phyloP scores from a whole-genome alignment of 2,113 vertebrate genomes.

The Circaetus cinerascens region DNA sequence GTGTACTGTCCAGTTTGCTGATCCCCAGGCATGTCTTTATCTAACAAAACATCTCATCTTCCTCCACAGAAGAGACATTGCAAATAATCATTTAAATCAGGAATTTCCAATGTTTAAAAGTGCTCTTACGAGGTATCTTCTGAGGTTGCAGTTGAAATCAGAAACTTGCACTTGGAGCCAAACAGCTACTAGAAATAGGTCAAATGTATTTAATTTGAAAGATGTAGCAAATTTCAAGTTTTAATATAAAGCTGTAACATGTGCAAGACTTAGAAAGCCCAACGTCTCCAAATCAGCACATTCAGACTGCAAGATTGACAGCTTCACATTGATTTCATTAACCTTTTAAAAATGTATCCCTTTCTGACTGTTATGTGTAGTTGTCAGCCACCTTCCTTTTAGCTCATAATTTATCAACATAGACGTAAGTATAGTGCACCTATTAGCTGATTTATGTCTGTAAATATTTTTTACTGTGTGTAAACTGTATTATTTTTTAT shows the following conservation, averaged over 20 bases:
- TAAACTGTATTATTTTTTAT: slow-evolving; percentile 33
- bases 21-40: not conserved
- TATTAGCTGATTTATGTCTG: not conserved
- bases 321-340: not conserved
- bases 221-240: not conserved
- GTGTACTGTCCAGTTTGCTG: not conserved
- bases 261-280: not conserved
- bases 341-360: not conserved
- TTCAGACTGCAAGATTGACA: not conserved
- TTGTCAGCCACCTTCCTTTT: not conserved
- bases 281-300: not conserved
- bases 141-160: not conserved
- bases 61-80: not conserved
- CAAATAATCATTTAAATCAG: not conserved
- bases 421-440: not conserved
- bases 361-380: not conserved
- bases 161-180: not conserved
- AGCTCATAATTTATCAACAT: not conserved
- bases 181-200: not conserved
- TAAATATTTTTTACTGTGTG: slow-evolving; percentile 38
- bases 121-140: not conserved
- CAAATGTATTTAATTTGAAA: not conserved
- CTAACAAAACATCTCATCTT: not conserved
- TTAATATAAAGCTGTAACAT: not conserved
- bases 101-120: not conserved